Conservation (phyloP, 2,888 invertebrate genomes). For the Phortica magna region DNA sequence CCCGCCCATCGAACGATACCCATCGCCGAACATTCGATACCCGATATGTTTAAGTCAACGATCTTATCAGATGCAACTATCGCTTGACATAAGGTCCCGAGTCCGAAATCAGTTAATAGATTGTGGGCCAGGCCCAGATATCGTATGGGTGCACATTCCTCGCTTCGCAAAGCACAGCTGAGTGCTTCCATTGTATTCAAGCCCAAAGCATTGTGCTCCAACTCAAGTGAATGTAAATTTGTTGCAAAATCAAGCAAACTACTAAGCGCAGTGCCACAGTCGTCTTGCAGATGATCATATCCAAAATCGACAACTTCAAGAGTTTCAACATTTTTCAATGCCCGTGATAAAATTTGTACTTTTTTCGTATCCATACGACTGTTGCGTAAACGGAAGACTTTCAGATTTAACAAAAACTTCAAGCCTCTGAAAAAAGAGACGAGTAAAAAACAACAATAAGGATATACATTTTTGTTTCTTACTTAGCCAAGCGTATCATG, state of each 20-base stretch:
- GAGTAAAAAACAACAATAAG: not conserved
- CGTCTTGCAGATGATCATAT: conserved; percentile 64
- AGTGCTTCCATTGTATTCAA: conserved; percentile 41
- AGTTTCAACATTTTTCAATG: conserved; percentile 49
- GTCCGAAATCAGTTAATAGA: conserved; percentile 52
- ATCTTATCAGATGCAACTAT: conserved; percentile 58
- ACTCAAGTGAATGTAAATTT: conserved; percentile 57
- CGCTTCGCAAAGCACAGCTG: conserved; percentile 42
- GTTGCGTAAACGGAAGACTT: conserved; percentile 67
- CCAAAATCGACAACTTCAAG: conserved; percentile 69
- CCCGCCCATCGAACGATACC: conserved; percentile 48
- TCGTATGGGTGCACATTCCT: conserved; percentile 45
- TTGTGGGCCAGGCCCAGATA: conserved; percentile 69
- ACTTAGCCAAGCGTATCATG: conserved; percentile 62
- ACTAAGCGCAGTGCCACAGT: conserved; percentile 59
- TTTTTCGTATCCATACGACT: conserved; percentile 69
- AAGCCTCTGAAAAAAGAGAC: conserved; percentile 55
- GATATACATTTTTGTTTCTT: conserved; percentile 22
- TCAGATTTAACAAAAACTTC: conserved; percentile 50
- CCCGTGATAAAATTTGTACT: conserved; percentile 55
- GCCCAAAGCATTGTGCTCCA: conserved; percentile 65
- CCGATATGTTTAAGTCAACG: conserved; percentile 58
- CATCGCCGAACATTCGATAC: conserved; percentile 33
- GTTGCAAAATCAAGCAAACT: conserved; percentile 53
- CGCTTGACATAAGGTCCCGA: conserved; percentile 46